A percentile compares a stretch with the other conserved stretches of the same genome.
Evolutionary conservation across 2,113 vertebrate species (phyloP).

Genomic region (Elaphurus davidianus): DNA sequence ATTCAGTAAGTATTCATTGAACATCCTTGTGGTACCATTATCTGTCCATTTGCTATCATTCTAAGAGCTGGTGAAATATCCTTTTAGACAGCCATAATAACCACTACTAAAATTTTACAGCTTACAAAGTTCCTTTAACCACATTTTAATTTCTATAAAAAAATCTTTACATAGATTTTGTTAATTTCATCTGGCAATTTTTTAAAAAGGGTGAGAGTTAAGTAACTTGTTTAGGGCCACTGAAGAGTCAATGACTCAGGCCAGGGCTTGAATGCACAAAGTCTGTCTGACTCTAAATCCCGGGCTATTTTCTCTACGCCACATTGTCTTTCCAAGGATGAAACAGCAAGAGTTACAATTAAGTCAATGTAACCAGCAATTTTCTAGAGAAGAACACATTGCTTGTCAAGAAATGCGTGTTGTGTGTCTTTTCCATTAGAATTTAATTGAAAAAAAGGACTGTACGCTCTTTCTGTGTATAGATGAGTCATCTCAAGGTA

Average conservation of each 20-base stretch:
- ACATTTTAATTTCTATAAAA: background rate
- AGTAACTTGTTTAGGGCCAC: background rate
- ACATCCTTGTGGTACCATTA: background rate
- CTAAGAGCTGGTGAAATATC: background rate
- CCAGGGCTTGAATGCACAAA: background rate
- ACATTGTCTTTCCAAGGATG: background rate
- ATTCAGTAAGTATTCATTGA: background rate
- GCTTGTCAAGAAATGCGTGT: background rate
- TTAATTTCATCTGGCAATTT: background rate
- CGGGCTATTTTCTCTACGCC: background rate
- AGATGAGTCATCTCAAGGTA: background rate
- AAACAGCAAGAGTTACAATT: background rate
- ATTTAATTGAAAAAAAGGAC: background rate
- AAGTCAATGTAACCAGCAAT: background rate
- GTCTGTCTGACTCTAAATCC: background rate
- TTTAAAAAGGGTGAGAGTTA: background rate
- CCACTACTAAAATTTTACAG: background rate
- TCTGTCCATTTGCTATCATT: background rate
- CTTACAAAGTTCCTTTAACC: background rate
- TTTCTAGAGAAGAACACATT: background rate
- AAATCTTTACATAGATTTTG: background rate
- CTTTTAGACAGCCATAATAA: background rate
- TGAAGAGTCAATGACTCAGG: background rate
- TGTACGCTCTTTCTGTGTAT: background rate
- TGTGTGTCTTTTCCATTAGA: background rate